Evolutionary conservation across 37 sponge, comb jelly and placozoan species (phyloP).

Genomic region (Crambe crambe): DNA sequence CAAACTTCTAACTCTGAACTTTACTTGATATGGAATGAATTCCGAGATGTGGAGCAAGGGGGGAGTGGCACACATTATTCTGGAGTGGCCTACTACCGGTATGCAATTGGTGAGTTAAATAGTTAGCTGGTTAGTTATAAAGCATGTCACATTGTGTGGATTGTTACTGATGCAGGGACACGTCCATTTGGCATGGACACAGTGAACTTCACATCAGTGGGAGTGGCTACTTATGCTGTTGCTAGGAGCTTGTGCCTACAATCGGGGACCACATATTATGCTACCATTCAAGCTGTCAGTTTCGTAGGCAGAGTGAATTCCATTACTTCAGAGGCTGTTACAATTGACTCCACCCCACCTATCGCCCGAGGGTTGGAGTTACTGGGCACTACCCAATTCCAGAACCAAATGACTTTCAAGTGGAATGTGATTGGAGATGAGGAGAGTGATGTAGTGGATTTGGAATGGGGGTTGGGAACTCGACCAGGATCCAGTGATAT

Average conservation of each 20-base stretch:
- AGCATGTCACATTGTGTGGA: neutral
- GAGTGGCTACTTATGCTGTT: slow-evolving; percentile 49
- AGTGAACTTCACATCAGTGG: slow-evolving; percentile 56
- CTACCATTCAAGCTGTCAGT: slow-evolving; percentile 57
- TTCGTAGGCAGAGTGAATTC: slow-evolving; percentile 29
- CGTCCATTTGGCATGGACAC: slow-evolving; percentile 19
- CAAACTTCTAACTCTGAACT: slow-evolving; percentile 63
- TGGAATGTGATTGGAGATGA: slow-evolving; percentile 58
- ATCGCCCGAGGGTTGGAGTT: slow-evolving; percentile 22
- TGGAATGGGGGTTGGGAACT: slow-evolving; percentile 65
- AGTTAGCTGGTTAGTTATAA: neutral
- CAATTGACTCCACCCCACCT: slow-evolving; percentile 76
- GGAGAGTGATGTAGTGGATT: slow-evolving; percentile 50
- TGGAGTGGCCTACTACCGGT: slow-evolving; percentile 63
- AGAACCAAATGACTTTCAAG: neutral
- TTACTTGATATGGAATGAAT: slow-evolving; percentile 56
- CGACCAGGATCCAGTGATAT: slow-evolving; percentile 54
- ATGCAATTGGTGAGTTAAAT: slow-evolving; percentile 62
- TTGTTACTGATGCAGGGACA: slow-evolving; percentile 32
- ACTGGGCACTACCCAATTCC: neutral
- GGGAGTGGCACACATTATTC: slow-evolving; percentile 29
- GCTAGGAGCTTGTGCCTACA: slow-evolving; percentile 37
- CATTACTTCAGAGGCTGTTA: slow-evolving; percentile 32
- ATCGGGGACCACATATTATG: slow-evolving; percentile 66
- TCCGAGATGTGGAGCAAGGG: slow-evolving; percentile 42